These are phyloP conservation scores for Harpalus rufipes DNA, from an alignment of 2,888 invertebrate genomes.

Conservation along the genomic window DNA sequence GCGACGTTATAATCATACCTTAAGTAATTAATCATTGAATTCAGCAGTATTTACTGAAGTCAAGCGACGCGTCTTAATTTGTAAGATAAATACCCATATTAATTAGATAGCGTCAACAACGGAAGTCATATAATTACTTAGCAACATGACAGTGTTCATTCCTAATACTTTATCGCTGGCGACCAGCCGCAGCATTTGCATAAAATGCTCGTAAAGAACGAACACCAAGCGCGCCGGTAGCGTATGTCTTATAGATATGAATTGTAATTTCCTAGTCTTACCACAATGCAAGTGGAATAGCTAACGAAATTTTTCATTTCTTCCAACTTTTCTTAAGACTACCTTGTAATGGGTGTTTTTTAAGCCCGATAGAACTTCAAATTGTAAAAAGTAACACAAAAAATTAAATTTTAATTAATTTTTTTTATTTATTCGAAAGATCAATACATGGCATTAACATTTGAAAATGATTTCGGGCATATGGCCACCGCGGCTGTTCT, in stretches of 20 bases:
- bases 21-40: slow-evolving; percentile 77
- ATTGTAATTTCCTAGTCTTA: slow-evolving; percentile 63
- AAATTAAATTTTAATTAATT: too few relatives aligned
- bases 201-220: slow-evolving; percentile 73
- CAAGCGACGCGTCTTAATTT: slow-evolving; percentile 77
- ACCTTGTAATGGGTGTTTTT: too few relatives aligned
- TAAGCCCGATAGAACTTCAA: too few relatives aligned
- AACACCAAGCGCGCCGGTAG: slow-evolving; percentile 48
- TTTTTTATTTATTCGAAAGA: too few relatives aligned
- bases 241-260: slow-evolving; percentile 65
- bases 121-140: slow-evolving; percentile 77
- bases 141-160: slow-evolving; percentile 76
- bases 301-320: neutral
- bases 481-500: too few relatives aligned
- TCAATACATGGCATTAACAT: too few relatives aligned
- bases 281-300: slow-evolving; percentile 23
- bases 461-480: too few relatives aligned
- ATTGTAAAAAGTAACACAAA: too few relatives aligned
- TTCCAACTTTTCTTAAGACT: too few relatives aligned
- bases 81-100: slow-evolving; percentile 77
- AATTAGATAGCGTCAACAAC: slow-evolving; percentile 77
- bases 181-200: slow-evolving; percentile 75
- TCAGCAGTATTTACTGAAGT: slow-evolving; percentile 76
- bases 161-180: slow-evolving; percentile 76
- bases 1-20: slow-evolving; percentile 71